These are phyloP conservation scores for Metalampra italica DNA, from an alignment of 2,888 invertebrate genomes.

Conservation along the genomic window DNA sequence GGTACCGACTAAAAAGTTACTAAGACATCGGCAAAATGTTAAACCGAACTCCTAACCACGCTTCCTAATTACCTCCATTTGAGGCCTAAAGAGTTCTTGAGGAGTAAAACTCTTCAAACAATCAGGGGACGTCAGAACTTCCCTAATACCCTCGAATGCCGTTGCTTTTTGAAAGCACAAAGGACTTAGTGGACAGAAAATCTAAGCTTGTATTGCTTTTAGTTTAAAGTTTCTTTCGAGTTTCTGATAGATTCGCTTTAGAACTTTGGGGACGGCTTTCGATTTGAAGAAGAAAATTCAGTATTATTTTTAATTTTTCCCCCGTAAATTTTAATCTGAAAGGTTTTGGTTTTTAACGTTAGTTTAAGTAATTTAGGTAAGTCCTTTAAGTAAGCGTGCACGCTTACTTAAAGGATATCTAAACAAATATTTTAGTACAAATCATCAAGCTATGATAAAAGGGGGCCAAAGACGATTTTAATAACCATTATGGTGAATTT, in stretches of 20 bases:
- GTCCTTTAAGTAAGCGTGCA: too few relatives aligned
- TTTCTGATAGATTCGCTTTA: slow-evolving; percentile 8
- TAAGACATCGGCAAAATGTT: neutral
- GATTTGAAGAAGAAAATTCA: neutral
- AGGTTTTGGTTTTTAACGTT: too few relatives aligned
- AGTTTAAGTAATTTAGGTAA: too few relatives aligned
- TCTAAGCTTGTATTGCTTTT: slow-evolving; percentile 42
- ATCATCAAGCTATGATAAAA: too few relatives aligned
- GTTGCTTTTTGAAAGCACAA: slow-evolving; percentile 45
- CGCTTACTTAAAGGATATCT: too few relatives aligned
- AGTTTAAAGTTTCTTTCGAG: slow-evolving; percentile 31
- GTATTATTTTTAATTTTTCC: too few relatives aligned
- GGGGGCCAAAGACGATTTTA: too few relatives aligned
- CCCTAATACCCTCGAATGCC: slow-evolving; percentile 46
- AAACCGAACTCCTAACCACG: slow-evolving; percentile 8
- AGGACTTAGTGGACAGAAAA: slow-evolving; percentile 24
- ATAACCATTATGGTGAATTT: too few relatives aligned
- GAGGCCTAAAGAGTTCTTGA: slow-evolving; percentile 17
- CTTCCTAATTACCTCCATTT: slow-evolving; percentile 25
- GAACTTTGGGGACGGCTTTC: slow-evolving; percentile 3
- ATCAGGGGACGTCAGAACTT: slow-evolving; percentile 53
- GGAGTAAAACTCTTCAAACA: slow-evolving; percentile 31
- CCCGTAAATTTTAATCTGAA: too few relatives aligned
- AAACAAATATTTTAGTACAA: too few relatives aligned
- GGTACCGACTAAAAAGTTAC: neutral